Conservation (phyloP, 37 sponge, comb jelly and placozoan species). For the Petrosia ficiformis region DNA sequence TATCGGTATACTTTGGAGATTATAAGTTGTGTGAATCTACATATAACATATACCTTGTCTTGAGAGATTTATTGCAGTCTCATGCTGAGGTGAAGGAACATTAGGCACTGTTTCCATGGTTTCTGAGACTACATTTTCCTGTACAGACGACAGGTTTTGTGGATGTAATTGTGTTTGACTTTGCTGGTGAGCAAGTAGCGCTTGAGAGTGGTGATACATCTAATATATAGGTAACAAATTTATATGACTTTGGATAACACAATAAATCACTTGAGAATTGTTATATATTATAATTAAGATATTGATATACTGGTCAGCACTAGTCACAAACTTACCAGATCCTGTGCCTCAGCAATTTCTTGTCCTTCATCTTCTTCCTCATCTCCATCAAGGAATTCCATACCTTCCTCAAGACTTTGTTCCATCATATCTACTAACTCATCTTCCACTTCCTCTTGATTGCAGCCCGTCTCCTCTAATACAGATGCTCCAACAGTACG, state of each 20-base stretch:
- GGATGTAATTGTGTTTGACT: background rate
- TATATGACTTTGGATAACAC: too few relatives aligned
- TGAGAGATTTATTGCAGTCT: too few relatives aligned
- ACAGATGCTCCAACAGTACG: background rate
- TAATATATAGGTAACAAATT: too few relatives aligned
- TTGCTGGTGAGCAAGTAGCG: constrained; percentile 54
- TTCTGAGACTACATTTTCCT: too few relatives aligned
- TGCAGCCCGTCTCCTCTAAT: background rate
- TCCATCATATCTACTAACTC: constrained; percentile 2
- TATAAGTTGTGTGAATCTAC: too few relatives aligned
- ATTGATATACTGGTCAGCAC: background rate
- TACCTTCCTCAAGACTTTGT: background rate
- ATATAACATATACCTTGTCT: too few relatives aligned
- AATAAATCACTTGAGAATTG: background rate
- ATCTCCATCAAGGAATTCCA: background rate
- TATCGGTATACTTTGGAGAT: too few relatives aligned
- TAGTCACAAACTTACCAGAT: background rate
- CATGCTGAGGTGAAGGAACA: background rate
- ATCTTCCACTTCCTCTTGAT: background rate
- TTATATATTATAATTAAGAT: background rate
- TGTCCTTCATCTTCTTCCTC: background rate
- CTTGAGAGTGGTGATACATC: constrained; percentile 77
- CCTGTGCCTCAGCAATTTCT: background rate
- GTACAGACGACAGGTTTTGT: background rate
- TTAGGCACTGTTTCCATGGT: background rate